Evolutionary conservation across 2,797 vertebrate species (phyloP).

Genomic region (Diglossa cyanea): DNA sequence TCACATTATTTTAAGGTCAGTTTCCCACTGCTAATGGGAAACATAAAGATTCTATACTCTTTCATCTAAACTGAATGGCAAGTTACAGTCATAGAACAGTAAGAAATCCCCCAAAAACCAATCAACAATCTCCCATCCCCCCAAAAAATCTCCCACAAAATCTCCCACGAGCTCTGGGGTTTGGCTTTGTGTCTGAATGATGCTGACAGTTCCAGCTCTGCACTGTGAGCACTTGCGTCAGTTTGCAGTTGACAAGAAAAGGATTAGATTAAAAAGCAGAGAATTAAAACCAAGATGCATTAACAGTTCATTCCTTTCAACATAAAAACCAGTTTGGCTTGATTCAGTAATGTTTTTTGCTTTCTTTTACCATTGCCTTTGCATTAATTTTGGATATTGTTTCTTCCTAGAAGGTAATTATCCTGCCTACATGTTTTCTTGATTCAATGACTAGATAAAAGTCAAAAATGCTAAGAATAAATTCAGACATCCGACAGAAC

Average conservation of each 20-base stretch:
- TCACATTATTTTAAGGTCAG: neutral
- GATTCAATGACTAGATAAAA: conserved; percentile 8
- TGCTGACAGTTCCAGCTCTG: neutral
- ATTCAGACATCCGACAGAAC: neutral
- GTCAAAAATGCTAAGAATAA: neutral
- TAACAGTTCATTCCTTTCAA: neutral
- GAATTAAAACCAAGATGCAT: conserved; percentile 9
- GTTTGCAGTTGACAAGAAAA: neutral
- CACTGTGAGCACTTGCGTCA: neutral
- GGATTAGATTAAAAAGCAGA: neutral
- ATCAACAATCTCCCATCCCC: rapidly evolving
- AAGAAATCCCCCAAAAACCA: neutral
- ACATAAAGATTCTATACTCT: neutral
- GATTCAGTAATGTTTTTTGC: neutral
- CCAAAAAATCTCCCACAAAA: neutral
- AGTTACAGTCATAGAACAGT: neutral
- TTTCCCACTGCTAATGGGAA: neutral
- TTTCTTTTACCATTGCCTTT: neutral
- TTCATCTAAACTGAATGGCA: neutral
- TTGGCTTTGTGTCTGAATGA: neutral
- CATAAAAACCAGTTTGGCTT: neutral
- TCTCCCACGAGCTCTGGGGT: rapidly evolving
- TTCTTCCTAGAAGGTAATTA: conserved; percentile 10
- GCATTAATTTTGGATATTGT: neutral
- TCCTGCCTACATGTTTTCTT: neutral